A percentile compares a stretch with the other conserved stretches of the same genome.
Evolutionary conservation across 2,888 invertebrate genomes (phyloP).

Genomic region (Spisula solida): DNA sequence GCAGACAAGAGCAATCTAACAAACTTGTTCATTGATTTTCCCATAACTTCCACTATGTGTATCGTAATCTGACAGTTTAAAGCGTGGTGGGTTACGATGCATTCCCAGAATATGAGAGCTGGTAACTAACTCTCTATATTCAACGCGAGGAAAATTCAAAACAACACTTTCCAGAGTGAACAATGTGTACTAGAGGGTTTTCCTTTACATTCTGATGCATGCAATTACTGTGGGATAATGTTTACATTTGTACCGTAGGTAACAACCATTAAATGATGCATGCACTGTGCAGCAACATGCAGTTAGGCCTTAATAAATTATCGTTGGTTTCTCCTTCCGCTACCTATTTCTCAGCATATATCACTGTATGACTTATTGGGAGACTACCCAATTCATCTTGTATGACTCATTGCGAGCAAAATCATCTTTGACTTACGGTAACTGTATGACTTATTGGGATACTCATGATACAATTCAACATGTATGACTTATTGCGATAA

Average conservation of each 20-base stretch:
- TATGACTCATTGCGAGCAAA: too few relatives aligned
- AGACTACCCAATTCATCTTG: too few relatives aligned
- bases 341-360: too few relatives aligned
- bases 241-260: too few relatives aligned
- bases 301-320: too few relatives aligned
- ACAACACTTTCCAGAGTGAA: not conserved
- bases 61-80: not conserved
- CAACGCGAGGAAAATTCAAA: not conserved
- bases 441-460: too few relatives aligned
- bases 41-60: not conserved
- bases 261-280: not conserved
- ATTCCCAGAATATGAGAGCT: not conserved
- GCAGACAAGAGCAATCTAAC: not conserved
- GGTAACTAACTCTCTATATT: not conserved
- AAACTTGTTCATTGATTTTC: not conserved
- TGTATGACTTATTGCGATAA: too few relatives aligned
- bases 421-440: too few relatives aligned
- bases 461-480: too few relatives aligned
- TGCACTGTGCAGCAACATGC: too few relatives aligned
- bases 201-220: not conserved
- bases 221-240: slow-evolving; percentile 2
- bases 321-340: too few relatives aligned
- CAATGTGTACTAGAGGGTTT: not conserved
- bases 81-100: not conserved
- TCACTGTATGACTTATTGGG: too few relatives aligned